Base-by-base conservation (phyloP, 2,113 vertebrate species). In the Clarias gariepinus region DNA sequence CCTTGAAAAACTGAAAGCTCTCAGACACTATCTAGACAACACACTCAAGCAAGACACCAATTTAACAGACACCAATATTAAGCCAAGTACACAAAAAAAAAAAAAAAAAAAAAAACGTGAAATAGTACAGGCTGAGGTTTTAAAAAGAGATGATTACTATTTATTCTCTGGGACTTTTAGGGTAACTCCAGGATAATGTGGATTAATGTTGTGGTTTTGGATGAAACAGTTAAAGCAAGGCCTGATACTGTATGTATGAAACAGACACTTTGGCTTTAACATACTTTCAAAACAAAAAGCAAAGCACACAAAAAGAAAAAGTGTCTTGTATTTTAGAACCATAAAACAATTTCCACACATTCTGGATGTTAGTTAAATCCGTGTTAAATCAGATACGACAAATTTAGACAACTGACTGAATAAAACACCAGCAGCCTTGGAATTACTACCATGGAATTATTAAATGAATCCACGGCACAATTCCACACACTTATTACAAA, bases 401-500 rank as follows among this genome's bases (percentile, higher is more conserved):
- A 81, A 86, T 87, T 88, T 25, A 68, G 74, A 88, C 28, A 47
- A 79, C 55, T 77, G 23, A 57, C 68, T 57, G 2, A 36, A 69
- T 5, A 69, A 69, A 30, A 30, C 30, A 33, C 19, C 13, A 0
- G 13, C 60, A 77, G 16, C 12, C 25, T n/a, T 28, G 36, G 47
- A 8, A 47, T 47, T 64, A 30, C 30, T 64, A 74, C 52, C 71
- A 57, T 57, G 60, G 33, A 78, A 78, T 61, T 21, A 16, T 78
- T 68, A 36, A n/a, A 55, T n/a, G n/a, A 69, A 80, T 57, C 19
- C 28, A 19, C 3, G 5, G 19, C 30, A 58, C 18, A 30, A 58
- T 58, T 9, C 16, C 2, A 0, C 55, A 23, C 4, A 23, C 8
- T 28, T 6, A 28, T 30, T 57, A 30, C 28, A 23, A 60, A 80